Conservation (phyloP, 1,140 invertebrate species). For the Diorhabda elongata region DNA sequence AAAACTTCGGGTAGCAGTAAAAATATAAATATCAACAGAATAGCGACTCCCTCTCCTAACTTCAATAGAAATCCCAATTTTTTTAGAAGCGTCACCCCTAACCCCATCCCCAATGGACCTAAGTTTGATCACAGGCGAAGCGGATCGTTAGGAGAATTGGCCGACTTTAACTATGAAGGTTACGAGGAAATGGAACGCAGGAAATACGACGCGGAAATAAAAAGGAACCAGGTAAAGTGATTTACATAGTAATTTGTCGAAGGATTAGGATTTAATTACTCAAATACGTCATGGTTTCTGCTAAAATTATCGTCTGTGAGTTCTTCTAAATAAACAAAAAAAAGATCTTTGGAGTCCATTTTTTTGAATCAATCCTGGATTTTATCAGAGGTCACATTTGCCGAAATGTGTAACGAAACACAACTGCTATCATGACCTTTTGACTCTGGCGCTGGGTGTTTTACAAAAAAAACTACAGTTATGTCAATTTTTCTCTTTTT, state of each 20-base stretch:
- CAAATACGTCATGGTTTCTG: too few species aligned
- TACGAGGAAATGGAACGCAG: conserved; percentile 49
- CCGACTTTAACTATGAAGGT: conserved; percentile 40
- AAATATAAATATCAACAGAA: conserved; percentile 38
- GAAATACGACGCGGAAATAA: conserved; percentile 51
- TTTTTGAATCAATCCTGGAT: too few species aligned
- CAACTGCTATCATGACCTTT: too few species aligned
- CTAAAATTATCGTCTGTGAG: too few species aligned
- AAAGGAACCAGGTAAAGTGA: conserved; percentile 47
- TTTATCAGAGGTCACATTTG: too few species aligned
- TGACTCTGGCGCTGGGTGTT: too few species aligned
- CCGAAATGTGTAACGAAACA: too few species aligned
- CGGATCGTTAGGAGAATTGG: conserved; percentile 49
- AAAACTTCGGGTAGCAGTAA: conserved; percentile 34
- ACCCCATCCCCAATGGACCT: conserved; percentile 34
- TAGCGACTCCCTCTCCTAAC: conserved; percentile 50
- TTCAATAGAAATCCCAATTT: conserved; percentile 52
- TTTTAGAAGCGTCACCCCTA: conserved; percentile 41
- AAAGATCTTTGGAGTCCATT: too few species aligned
- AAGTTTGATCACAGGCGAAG: conserved; percentile 40
- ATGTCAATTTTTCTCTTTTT: too few species aligned
- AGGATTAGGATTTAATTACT: too few species aligned
- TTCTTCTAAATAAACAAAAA: too few species aligned
- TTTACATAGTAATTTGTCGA: background rate
- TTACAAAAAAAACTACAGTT: too few species aligned